Percentiles rank a stretch among this genome's conserved stretches.
Conservation (phyloP, 2,888 invertebrate genomes). For the Cylindroiulus punctatus region DNA sequence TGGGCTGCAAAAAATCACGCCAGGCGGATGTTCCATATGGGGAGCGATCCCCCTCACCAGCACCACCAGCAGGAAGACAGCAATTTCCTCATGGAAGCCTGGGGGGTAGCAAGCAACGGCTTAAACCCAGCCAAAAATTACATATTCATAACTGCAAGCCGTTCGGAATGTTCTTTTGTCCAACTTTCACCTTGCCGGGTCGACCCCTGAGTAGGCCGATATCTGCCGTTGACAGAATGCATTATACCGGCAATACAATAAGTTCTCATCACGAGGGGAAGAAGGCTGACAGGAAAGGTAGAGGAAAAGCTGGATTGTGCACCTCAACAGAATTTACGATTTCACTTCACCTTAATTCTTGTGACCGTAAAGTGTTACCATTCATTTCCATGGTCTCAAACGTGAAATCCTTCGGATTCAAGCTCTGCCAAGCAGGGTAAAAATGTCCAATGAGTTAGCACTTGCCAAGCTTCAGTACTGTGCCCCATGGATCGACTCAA, state of each 20-base stretch:
- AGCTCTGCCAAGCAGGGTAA: neutral
- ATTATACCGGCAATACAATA: constrained; percentile 23
- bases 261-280: neutral
- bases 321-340: neutral
- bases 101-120: neutral
- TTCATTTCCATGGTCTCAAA: neutral
- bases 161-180: constrained; percentile 29
- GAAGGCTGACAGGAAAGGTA: neutral
- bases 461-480: neutral
- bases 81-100: neutral
- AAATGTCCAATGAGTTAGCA: neutral
- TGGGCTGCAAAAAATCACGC: neutral
- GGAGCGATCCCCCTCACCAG: neutral
- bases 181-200: neutral
- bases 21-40: constrained; percentile 15
- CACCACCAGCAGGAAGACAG: neutral
- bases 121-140: neutral
- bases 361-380: neutral
- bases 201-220: constrained; percentile 22
- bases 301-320: neutral
- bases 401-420: neutral
- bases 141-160: neutral
- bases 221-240: constrained; percentile 13
- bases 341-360: neutral
- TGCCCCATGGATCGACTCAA: neutral